These are phyloP conservation scores for Rapana venosa DNA, from an alignment of 2,888 invertebrate species.

Conservation along the genomic window DNA sequence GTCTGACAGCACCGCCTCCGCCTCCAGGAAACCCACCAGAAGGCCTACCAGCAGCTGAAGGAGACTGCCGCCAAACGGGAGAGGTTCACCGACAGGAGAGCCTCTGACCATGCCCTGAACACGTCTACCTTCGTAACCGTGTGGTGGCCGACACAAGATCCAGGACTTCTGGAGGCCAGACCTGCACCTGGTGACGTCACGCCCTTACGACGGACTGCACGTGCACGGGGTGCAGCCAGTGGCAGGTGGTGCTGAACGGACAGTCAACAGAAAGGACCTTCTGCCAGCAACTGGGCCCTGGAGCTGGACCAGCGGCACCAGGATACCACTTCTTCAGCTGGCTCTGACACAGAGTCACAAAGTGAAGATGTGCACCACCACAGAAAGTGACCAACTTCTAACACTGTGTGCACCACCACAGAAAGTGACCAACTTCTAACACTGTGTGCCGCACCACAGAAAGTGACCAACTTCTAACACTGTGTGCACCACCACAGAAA, in stretches of 20 bases:
- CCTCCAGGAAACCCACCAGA: not conserved
- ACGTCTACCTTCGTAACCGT: no score
- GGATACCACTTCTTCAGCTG: not conserved
- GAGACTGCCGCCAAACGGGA: not conserved
- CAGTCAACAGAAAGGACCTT: conserved; percentile 4
- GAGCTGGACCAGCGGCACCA: not conserved
- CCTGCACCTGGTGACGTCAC: not conserved
- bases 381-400: not conserved
- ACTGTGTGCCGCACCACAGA: not conserved
- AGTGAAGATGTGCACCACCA: conserved; percentile 19
- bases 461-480: no score
- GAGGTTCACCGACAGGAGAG: not conserved
- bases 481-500: no score
- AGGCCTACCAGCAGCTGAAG: not conserved
- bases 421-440: not conserved
- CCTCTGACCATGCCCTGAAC: no score
- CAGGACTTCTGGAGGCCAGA: no score
- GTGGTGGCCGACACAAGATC: no score
- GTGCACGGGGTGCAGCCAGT: not conserved
- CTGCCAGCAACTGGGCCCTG: not conserved
- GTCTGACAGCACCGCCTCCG: conserved; percentile 23
- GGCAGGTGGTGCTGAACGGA: conserved; percentile 21
- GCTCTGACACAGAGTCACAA: conserved; percentile 13
- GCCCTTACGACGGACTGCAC: not conserved
- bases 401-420: not conserved